Conservation (phyloP, 1,140 invertebrate genomes). For the Oreohelix idahoensis region DNA sequence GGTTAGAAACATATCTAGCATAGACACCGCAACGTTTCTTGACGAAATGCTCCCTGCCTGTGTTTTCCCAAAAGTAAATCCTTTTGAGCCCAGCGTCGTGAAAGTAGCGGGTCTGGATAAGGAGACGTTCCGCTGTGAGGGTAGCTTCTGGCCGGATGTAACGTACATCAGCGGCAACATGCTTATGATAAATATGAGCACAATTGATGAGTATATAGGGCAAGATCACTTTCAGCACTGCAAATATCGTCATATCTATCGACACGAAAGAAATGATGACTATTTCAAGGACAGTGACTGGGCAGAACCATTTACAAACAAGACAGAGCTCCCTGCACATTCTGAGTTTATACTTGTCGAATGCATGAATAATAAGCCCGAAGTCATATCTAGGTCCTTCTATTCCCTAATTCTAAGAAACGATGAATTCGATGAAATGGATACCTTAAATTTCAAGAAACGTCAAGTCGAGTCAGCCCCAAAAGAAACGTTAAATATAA, state of each 20-base stretch:
- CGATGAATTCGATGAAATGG: not conserved
- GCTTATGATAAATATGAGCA: conserved; percentile 3
- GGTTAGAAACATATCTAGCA: no score
- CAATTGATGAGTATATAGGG: conserved; percentile 6
- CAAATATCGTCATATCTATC: conserved; percentile 37
- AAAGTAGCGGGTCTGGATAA: not conserved
- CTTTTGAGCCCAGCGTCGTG: not conserved
- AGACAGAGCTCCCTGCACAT: not conserved
- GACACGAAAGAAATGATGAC: not conserved
- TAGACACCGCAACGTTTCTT: no score
- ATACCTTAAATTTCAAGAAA: not conserved
- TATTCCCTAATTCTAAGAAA: not conserved
- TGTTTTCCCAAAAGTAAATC: not conserved
- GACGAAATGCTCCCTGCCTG: not conserved
- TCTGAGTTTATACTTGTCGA: not conserved
- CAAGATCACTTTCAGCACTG: conserved; percentile 22
- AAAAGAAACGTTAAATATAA: conserved; percentile 6
- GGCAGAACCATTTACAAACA: not conserved
- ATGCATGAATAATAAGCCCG: not conserved
- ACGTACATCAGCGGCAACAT: conserved; percentile 7
- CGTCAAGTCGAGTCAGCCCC: not conserved
- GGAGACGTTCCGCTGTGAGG: not conserved
- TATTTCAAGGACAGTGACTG: not conserved
- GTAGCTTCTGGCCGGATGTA: not conserved
- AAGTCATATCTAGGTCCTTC: not conserved